Conservation (phyloP, 1,140 invertebrate species). For the Notospermus geniculatus region DNA sequence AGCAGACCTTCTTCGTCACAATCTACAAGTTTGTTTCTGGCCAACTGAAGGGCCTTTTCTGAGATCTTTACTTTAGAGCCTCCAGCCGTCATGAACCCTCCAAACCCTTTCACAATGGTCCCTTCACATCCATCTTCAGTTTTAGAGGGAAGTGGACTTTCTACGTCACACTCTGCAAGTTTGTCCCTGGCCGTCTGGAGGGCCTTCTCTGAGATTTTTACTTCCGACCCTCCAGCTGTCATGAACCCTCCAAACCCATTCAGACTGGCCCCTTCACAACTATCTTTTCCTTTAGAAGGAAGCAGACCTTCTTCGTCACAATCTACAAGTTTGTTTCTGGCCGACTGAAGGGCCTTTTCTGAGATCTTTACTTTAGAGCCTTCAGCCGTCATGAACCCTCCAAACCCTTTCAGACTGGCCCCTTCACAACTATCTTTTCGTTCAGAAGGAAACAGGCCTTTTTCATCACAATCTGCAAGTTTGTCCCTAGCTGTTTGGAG, state of each 20-base stretch:
- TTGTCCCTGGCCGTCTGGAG: too few relatives aligned
- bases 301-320: neutral
- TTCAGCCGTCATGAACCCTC: slow-evolving; percentile 24
- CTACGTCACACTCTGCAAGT: slow-evolving; percentile 25
- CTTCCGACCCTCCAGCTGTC: slow-evolving; percentile 15
- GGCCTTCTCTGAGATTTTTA: neutral
- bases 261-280: neutral
- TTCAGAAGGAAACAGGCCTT: too few relatives aligned
- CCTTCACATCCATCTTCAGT: neutral
- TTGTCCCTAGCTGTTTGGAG: slow-evolving; percentile 33
- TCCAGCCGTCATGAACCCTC: neutral
- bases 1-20: slow-evolving; percentile 25
- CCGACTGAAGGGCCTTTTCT: slow-evolving; percentile 40
- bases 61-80: neutral
- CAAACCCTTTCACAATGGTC: neutral
- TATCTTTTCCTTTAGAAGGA: neutral
- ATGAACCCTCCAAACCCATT: too few relatives aligned
- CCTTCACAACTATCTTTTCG: neutral
- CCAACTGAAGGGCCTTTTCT: too few relatives aligned
- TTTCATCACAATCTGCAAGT: too few relatives aligned
- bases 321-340: slow-evolving; percentile 20
- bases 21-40: slow-evolving; percentile 12
- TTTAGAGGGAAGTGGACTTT: slow-evolving; percentile 16
- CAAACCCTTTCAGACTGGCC: neutral
- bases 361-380: slow-evolving; percentile 47